Conservation (phyloP, 2,797 vertebrate species). For the Mareca strepera region DNA sequence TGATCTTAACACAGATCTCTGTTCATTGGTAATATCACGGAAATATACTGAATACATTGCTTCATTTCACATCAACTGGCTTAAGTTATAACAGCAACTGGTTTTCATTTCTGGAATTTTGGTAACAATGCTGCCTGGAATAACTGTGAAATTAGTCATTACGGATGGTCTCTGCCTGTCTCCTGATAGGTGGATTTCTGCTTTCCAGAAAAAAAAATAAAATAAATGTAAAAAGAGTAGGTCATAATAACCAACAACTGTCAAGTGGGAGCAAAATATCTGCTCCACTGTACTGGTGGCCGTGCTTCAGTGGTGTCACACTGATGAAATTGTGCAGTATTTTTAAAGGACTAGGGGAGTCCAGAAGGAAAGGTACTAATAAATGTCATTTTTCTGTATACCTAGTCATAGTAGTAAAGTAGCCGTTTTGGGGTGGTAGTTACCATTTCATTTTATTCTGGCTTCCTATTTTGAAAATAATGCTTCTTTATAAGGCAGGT, state of each 20-base stretch:
- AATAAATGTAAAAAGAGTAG: background rate
- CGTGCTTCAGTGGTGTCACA: background rate
- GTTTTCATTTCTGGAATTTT: slow-evolving; percentile 28
- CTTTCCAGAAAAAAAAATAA: background rate
- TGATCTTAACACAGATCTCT: background rate
- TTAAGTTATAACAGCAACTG: background rate
- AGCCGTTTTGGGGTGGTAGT: background rate
- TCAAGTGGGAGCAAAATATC: slow-evolving; percentile 13
- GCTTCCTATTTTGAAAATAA: background rate
- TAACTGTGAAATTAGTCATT: slow-evolving; percentile 32
- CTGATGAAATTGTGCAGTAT: background rate
- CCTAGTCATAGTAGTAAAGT: background rate
- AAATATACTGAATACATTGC: background rate
- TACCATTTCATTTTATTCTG: background rate
- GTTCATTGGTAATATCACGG: background rate
- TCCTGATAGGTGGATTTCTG: slow-evolving; percentile 13
- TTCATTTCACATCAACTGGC: background rate
- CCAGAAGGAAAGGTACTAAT: background rate
- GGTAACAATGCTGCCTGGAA: slow-evolving; percentile 3
- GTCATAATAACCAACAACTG: background rate
- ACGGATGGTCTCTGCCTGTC: slow-evolving; percentile 16
- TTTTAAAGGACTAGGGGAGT: background rate
- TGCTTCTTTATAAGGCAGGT: background rate
- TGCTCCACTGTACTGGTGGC: background rate
- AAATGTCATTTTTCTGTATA: background rate